phyloP scores from a whole-genome alignment of 2,888 invertebrate genomes.

The Zaprionus lineosus region DNA sequence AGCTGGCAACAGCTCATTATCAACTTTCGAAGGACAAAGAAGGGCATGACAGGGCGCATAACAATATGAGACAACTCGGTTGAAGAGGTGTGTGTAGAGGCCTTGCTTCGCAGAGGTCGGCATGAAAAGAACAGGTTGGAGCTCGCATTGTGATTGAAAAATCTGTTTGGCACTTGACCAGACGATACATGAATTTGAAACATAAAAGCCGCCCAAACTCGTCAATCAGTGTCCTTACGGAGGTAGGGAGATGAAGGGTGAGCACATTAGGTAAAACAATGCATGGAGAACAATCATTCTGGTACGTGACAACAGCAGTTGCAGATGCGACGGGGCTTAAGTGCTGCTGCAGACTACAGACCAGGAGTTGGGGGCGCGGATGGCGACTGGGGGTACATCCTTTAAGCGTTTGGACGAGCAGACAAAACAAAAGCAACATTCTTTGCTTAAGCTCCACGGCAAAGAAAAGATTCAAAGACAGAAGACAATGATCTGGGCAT shows the following conservation, averaged over 20 bases:
- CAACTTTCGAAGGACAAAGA: too few species aligned
- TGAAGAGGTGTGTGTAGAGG: neutral
- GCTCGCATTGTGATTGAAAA: neutral
- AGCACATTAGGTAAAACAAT: conserved; percentile 46
- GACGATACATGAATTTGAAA: conserved; percentile 15
- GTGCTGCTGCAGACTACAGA: conserved; percentile 28
- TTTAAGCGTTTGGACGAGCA: conserved; percentile 21
- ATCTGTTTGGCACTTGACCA: conserved; percentile 19
- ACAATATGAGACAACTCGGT: too few species aligned
- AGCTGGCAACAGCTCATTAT: neutral
- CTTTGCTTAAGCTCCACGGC: conserved; percentile 12
- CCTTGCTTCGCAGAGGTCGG: too few species aligned
- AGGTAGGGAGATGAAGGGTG: conserved; percentile 4
- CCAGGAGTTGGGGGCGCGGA: too few species aligned
- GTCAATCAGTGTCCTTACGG: conserved; percentile 23
- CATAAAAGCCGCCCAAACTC: conserved; percentile 42
- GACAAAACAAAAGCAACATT: conserved; percentile 37
- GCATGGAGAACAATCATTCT: conserved; percentile 15
- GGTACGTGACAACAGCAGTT: conserved; percentile 38
- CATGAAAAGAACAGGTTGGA: too few species aligned
- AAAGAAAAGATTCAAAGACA: conserved; percentile 11
- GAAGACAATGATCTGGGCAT: conserved; percentile 45
- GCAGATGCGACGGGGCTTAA: conserved; percentile 40
- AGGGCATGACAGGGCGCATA: too few species aligned
- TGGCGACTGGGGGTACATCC: too few species aligned